These are phyloP conservation scores for Eristalis arbustorum DNA, from an alignment of 2,888 invertebrate genomes.

Conservation along the genomic window DNA sequence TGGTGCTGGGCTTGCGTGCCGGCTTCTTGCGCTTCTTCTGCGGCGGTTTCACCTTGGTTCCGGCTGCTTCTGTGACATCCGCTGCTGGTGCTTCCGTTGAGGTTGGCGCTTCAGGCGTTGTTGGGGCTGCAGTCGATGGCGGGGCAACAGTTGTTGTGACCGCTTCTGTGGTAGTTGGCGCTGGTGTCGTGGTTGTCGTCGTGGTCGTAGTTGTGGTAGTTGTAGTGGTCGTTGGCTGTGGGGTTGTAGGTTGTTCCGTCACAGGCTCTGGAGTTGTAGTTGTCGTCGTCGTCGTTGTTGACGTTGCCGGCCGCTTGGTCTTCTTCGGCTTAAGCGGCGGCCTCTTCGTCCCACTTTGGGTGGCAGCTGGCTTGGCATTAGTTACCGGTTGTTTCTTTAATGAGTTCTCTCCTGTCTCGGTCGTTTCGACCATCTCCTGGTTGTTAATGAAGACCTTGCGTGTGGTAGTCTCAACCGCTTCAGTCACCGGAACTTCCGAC, in stretches of 20 bases:
- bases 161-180: not conserved
- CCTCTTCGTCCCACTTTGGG: constrained; percentile 73
- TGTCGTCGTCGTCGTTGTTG: constrained; percentile 9
- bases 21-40: constrained; percentile 63
- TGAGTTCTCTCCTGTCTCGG: constrained; percentile 70
- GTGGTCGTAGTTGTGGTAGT: constrained; percentile 15
- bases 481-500: constrained; percentile 72
- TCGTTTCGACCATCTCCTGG: constrained; percentile 75
- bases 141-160: constrained; percentile 52
- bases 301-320: constrained; percentile 73
- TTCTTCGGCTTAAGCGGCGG: constrained; percentile 76
- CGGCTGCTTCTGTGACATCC: not conserved
- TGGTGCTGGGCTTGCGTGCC: constrained; percentile 38
- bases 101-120: constrained; percentile 18
- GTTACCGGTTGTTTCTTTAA: constrained; percentile 73
- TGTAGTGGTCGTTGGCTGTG: not conserved
- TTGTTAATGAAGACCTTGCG: constrained; percentile 77
- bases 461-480: constrained; percentile 74
- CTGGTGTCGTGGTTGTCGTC: not conserved
- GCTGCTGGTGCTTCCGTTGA: not conserved
- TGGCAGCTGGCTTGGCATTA: constrained; percentile 19
- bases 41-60: constrained; percentile 39
- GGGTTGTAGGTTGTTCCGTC: constrained; percentile 4
- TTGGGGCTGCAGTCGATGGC: constrained; percentile 42
- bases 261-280: not conserved